Base-by-base conservation (phyloP, 2,888 invertebrate genomes). In the Anthophora plumipes region DNA sequence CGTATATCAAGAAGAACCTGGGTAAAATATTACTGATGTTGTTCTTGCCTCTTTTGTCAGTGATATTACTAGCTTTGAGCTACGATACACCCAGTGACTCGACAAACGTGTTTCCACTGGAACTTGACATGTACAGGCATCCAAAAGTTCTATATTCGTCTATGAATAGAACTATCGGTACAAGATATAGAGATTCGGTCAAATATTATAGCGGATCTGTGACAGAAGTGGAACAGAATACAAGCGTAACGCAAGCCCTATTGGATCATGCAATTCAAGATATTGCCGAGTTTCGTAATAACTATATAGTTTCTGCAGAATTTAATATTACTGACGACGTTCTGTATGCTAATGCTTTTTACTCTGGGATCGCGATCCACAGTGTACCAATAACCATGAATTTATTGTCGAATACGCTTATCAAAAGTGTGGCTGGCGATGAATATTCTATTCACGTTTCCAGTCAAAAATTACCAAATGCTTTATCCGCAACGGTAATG, bases 311-410 rank as follows among this genome's bases (percentile, higher is more conserved):
- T 0, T 95, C 95, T 0, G 90, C 95, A 0, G 94, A 95, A 89
- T 94, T 95, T 74, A 92, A 92, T 79, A 31, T 48, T 5, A 88
- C 87, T 3, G 77, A 63, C 1, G 77, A 71, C 20, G 69, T 72
- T 9, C 48, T 94, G 63, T 8, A n/a, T 0, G 91, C 89, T 0
- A 95, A 94, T 71, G 93, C 92, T 0, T 86, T 95, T 12, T 95
- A 93, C 90, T 95, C 95, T 0, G 94, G 94, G 1, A 90, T 93
- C n/a, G 92, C 94, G 0, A 92, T 94, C 0, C 95, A 95, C 92
- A 94, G 95, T 60, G 93, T 95, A 11, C 95, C 95, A 0, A 93
- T 95, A 2, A 94, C 94, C 0, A 83, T 95, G 22, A 95, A 94
- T 92, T 77, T 95, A 74, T 84, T 95, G 6, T 90, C 94, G 39